Evolutionary conservation across 2,113 vertebrate species (phyloP).

Genomic region (Tor tambroides): DNA sequence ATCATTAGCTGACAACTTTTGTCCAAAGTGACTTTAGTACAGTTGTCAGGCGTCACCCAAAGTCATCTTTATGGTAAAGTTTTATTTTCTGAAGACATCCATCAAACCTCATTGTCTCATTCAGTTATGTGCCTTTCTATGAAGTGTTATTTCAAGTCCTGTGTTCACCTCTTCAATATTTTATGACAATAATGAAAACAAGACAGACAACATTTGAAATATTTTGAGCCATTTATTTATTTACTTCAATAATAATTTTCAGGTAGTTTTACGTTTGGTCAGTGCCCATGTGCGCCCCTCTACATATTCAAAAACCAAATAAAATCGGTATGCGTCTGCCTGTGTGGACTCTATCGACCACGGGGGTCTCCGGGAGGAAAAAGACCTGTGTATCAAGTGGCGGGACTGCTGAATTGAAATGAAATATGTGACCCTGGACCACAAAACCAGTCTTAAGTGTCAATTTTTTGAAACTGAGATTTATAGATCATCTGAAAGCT

Average conservation of each 20-base stretch:
- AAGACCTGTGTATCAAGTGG: conserved; percentile 1
- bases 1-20: background rate
- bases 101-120: background rate
- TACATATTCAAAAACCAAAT: conserved; percentile 59
- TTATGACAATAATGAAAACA: background rate
- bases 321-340: conserved; percentile 44
- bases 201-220: conserved; percentile 1
- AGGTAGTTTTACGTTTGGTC: conserved; percentile 63
- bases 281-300: conserved; percentile 43
- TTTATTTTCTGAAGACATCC: background rate
- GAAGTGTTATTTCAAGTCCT: too few species aligned
- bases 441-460: too few species aligned
- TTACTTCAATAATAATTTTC: conserved; percentile 60
- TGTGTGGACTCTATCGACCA: conserved; percentile 21
- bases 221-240: conserved; percentile 74
- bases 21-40: too few species aligned
- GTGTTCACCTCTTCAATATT: background rate
- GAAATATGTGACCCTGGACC: too few species aligned
- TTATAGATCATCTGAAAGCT: too few species aligned
- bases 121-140: background rate
- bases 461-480: too few species aligned
- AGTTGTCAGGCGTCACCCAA: too few species aligned
- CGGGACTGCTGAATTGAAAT: conserved; percentile 37
- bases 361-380: conserved; percentile 44
- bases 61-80: background rate